Base-by-base conservation (phyloP, 2,113 vertebrate genomes). In the Oryzias celebensis region DNA sequence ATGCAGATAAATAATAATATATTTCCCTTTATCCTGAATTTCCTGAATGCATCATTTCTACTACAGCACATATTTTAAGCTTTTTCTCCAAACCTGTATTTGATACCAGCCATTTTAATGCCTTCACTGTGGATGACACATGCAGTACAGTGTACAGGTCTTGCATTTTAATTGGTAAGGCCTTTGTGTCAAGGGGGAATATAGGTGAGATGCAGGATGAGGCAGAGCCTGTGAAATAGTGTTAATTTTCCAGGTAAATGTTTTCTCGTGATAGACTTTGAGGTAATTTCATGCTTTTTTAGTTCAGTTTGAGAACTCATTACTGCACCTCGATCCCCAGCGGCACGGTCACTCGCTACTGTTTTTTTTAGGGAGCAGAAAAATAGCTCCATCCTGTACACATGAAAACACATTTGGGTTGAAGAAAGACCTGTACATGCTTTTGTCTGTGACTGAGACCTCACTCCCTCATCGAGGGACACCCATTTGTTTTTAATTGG, bases 281-380 rank as follows among this genome's bases (percentile, higher is more conserved):
- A 59, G 81, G 81, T 83, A 79, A 91, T 92, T 92, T 91, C 89
- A 91, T 81, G 89, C 71, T 80, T 90, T 89, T 90, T 81, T 83
- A 88, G 73, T 83, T 68, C 75, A 71, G 73, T 63, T 70, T 41
- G 58, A 80, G 62, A 65, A 49, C 78, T 88, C 77, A 85, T 88
- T 88, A 80, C 62, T 5, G 52, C 36, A 56, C 51, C 58, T 48
- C 24, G 31, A 26, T 83, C 68, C 68, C 80, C 69, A 31, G 51
- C 18, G 55, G 63, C 77, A 16, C 28, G 72, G 66, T 52, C 62
- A 56, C 77, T 69, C 52, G 8, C 51, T 26, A 18, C 68, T 58
- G 52, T 82, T 74, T 69, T 69, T 26, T 65, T 75, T 10, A 36
- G 36, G 55, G 81, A 43, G 62, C 58, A 52, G 52, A 77, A 71